Evolutionary conservation across 2,797 vertebrate species (phyloP), one percentile per base, ranked within the genome.

Genomic region (Siniperca undulata): DNA sequence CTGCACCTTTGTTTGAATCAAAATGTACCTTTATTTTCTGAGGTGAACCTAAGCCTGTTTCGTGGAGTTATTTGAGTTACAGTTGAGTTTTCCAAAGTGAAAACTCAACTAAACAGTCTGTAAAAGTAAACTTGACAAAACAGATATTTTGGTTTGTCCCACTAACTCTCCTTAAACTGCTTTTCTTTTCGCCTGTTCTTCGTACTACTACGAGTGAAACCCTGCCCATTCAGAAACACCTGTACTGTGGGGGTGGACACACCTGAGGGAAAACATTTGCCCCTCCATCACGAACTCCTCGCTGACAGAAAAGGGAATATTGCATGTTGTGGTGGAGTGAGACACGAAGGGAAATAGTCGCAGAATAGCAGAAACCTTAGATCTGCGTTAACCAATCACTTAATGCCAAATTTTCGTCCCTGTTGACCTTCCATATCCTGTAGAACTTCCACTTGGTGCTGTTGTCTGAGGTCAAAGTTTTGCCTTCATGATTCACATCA

Each of bases 251-350:
- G 69, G 77, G 71, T 30, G 16, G 34, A 56, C 12, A 73, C 69
- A 84, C 83, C 81, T 88, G 86, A 85, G 85, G 60, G 55, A 79
- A 65, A 77, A 66, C 75, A 76, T 55, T 55, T 83, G 59, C 84
- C 81, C 86, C 86, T 91, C 89, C 84, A 91, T 86, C 86, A 84
- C 85, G 81, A 87, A 90, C 88, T 87, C 86, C 73, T 69, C 34
- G 79, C 71, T 73, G 79, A 83, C 66, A 55, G 75, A 74, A 89
- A 89, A 71, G 84, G 86, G 77, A 88, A 87, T 90, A 90, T 88
- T 93, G 89, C 91, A 91, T 90, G 92, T 83, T 78, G 84, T 85
- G 86, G 79, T 83, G 74, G 69, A 86, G 83, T 78, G 78, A 86
- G 62, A 77, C 64, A 72, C 65, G 55, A 78, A 69, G 56, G 73